These are phyloP conservation scores for Trichomycterus rosablanca DNA, from an alignment of 2,113 vertebrate genomes.

Conservation along the genomic window DNA sequence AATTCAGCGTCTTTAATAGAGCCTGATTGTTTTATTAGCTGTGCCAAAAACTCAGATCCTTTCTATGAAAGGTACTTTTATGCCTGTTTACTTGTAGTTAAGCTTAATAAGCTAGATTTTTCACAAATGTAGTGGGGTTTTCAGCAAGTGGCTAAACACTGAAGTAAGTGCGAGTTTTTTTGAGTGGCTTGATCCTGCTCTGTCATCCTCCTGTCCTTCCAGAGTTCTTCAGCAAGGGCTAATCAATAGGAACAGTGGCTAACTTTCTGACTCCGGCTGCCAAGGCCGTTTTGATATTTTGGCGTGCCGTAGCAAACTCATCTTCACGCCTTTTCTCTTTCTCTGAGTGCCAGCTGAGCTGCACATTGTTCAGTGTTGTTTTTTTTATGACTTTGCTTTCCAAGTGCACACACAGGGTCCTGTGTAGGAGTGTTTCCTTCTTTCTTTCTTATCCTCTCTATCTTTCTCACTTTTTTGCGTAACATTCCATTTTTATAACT, in stretches of 20 bases:
- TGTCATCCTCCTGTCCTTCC: constrained; percentile 18
- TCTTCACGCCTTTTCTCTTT: constrained; percentile 1
- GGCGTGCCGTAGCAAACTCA: constrained; percentile 41
- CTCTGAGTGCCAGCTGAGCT: constrained; percentile 26
- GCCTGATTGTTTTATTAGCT: too few species aligned
- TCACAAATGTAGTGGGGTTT: constrained; percentile 17
- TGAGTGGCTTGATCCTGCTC: constrained; percentile 43
- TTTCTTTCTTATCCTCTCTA: constrained; percentile 30
- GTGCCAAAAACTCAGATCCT: too few species aligned
- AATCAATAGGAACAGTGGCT: constrained; percentile 51
- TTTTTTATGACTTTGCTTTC: background rate
- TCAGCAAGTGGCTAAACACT: background rate
- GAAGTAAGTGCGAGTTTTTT: constrained; percentile 20
- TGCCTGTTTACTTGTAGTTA: too few species aligned
- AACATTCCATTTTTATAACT: constrained; percentile 55
- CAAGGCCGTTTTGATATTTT: constrained; percentile 47
- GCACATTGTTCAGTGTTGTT: constrained; percentile 41
- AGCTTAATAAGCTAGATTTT: too few species aligned
- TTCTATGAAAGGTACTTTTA: too few species aligned
- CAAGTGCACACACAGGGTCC: constrained; percentile 35
- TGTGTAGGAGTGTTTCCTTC: constrained; percentile 48
- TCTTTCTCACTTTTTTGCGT: constrained; percentile 24
- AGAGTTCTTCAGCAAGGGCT: constrained; percentile 35
- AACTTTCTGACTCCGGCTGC: constrained; percentile 42
- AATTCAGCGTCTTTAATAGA: too few species aligned